Base-by-base conservation (phyloP, 2,797 vertebrate genomes). In the Cuniculus paca region DNA sequence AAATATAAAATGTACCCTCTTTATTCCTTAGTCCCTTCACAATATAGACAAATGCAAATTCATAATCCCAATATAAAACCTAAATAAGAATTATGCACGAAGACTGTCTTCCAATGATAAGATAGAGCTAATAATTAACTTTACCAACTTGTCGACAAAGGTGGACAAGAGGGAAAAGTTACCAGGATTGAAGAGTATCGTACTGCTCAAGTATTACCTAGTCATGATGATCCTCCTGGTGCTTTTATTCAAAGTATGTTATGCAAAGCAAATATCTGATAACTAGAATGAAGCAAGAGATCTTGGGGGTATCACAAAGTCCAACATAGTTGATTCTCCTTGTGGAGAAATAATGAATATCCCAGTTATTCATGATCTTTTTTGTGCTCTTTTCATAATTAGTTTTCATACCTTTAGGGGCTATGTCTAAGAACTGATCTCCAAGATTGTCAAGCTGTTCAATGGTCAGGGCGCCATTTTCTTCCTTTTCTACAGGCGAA, bases 341-440 rank as follows among this genome's bases (percentile, higher is more conserved):
- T 75, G 16, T 63, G 36, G 70, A 42, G 31, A 80, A 61, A 19
- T 42, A 45, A 65, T 6, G 52, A 19, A 17, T 42, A 61, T 80
- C 17, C 36, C 39, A 31, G 50, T n/a, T 75, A 83, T 39, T 48
- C 56, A 42, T 48, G 63, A 52, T 1, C 8, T n/a, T 68, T 54
- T 91, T 36, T 6, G 61, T 56, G 22, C 4, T 92, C 50, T 78
- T 92, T n/a, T 22, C 3, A 86, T 6, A 79, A 95, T 87, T 63
- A 13, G 2, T 81, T 4, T 80, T 87, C 98, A 91, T 98, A 99
- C 99, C 99, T 99, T 99, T 98, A 68, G 99, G 99, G 82, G 99
- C 99, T 61, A 99, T 94, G 16, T 97, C 97, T 93, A 96, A 95
- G 81, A 99, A 99, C 78, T 99, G 99, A 20, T 98, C 97, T 90